Base-by-base conservation (phyloP, 2,888 invertebrate species). In the Drosophila villosipedis region DNA sequence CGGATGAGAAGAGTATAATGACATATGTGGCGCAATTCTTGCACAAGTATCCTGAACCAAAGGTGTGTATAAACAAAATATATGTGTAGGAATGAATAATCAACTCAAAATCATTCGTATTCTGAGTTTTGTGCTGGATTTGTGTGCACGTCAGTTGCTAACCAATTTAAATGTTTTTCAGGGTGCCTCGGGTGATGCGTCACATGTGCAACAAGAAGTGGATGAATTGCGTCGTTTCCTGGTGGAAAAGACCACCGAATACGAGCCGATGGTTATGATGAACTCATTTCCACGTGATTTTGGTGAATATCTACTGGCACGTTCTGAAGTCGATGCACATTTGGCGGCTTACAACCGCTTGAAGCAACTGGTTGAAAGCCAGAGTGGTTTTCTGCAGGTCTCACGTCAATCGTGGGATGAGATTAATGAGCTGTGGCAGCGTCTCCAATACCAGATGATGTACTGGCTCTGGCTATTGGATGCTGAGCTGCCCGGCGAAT, bases 1-100 rank as follows among this genome's bases (percentile, higher is more conserved):
- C 99, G 6, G 99, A 99, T 93, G 99, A 99, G 93, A 97, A 98
- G 94, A 98, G 98, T 76, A 98, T 99, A 89, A 99, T 99, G 99
- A 99, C 99, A 37, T 99, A 99, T 93, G 98, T 99, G 76, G 98
- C 99, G 49, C 99, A 99, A 94, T 99, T 99, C 94, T 95, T 99
- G 92, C 98, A 99, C 93, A 98, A 98, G 94, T 97, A 97, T 94
- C 97, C 97, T 55, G 97, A 97, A 94, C 97, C 97, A 60, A 96
- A 96, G 94, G 95, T 95, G 78, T 91, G 86, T 76, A 4, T 14
- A 39, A 47, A 22, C 7, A 9, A 19, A 49, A 33, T 25, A 31
- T n/a, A 22, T 47, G 4, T 7, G 14, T 14, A 14, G 22, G 14
- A 41, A 41, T 41, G 4, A 43, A 22, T 43, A 43, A 22, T 22